Conservation (phyloP, 2,113 vertebrate species). For the Dromiciops gliroides region DNA sequence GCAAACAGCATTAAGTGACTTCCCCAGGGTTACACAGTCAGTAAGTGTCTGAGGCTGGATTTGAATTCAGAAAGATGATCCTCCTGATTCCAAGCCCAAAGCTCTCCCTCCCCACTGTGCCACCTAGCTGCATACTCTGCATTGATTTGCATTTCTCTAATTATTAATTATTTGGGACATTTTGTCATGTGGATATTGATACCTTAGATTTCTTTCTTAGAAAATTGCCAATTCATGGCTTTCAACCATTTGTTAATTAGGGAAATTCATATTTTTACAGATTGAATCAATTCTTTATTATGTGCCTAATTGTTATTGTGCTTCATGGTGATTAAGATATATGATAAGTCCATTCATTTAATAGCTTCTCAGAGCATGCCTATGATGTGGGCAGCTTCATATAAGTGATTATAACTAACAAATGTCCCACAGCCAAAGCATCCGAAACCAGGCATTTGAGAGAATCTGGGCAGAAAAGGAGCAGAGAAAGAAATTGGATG, state of each 20-base stretch:
- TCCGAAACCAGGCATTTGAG: constrained; percentile 18
- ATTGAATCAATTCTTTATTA: neutral
- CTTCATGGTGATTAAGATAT: constrained; percentile 46
- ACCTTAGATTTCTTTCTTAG: neutral
- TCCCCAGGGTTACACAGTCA: too few relatives aligned
- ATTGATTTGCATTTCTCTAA: neutral
- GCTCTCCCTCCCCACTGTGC: too few relatives aligned
- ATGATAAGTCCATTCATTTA: neutral
- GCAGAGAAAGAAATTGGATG: neutral
- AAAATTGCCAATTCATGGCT: neutral
- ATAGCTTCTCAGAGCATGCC: neutral
- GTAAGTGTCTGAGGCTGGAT: too few relatives aligned
- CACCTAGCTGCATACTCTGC: too few relatives aligned
- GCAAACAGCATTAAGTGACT: too few relatives aligned
- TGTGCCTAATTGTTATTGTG: constrained; percentile 49
- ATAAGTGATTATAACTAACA: neutral
- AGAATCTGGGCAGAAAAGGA: neutral
- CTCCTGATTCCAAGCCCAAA: too few relatives aligned
- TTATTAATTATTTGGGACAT: neutral
- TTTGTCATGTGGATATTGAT: neutral
- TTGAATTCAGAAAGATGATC: too few relatives aligned
- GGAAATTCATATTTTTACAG: neutral
- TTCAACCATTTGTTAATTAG: neutral
- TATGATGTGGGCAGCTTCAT: neutral
- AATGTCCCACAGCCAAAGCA: constrained; percentile 1